phyloP scores from a whole-genome alignment of 2,797 vertebrate genomes.

The Myripristis murdjan region DNA sequence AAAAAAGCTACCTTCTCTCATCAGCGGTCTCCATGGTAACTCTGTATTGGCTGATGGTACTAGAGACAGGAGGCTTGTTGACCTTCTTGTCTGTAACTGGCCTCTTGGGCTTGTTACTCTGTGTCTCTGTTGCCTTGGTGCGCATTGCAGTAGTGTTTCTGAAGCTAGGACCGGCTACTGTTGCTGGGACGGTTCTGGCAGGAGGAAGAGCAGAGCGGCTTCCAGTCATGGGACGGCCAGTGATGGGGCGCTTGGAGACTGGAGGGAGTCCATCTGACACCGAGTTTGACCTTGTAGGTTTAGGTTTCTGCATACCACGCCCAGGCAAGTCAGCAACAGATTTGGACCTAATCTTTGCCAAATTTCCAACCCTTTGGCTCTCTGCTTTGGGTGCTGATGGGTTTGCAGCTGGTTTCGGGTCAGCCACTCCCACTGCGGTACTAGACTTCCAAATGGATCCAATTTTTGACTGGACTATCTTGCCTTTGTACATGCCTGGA shows the following conservation, averaged over 20 bases:
- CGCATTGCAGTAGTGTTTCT: constrained; percentile 47
- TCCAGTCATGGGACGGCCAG: constrained; percentile 23
- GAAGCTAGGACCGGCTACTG: constrained; percentile 23
- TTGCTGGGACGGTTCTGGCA: constrained; percentile 39
- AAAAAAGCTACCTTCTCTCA: constrained; percentile 85
- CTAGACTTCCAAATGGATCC: constrained; percentile 91
- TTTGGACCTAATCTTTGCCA: constrained; percentile 56
- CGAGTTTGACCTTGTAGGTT: constrained; percentile 58
- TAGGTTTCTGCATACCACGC: constrained; percentile 19
- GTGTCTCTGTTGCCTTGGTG: constrained; percentile 48
- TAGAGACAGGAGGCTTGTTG: constrained; percentile 66
- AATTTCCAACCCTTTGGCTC: constrained; percentile 24
- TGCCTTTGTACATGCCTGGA: constrained; percentile 92
- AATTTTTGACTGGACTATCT: constrained; percentile 92
- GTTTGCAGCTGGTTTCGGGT: constrained; percentile 39
- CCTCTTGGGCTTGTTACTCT: constrained; percentile 60
- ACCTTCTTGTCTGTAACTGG: constrained; percentile 60
- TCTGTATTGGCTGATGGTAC: constrained; percentile 78
- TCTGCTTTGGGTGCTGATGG: constrained; percentile 22
- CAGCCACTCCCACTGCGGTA: constrained; percentile 32
- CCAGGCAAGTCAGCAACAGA: constrained; percentile 46
- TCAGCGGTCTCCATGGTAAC: constrained; percentile 80
- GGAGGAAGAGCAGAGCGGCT: constrained; percentile 36
- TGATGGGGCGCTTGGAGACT: constrained; percentile 37
- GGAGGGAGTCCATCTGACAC: constrained; percentile 44